Base-by-base conservation (phyloP, 2,888 invertebrate species). In the Thelaira solivaga region DNA sequence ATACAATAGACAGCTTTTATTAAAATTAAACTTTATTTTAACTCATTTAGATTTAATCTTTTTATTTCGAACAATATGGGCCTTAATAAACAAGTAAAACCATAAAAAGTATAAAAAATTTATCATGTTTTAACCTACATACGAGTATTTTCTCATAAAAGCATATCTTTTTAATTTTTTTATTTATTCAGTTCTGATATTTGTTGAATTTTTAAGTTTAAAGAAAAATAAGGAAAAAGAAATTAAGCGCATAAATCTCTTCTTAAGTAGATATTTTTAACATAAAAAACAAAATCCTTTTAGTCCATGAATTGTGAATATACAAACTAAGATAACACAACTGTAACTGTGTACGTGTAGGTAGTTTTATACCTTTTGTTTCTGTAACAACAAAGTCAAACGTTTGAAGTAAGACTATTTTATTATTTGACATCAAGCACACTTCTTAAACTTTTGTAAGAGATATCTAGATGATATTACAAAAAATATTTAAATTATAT, bases 171-270 rank as follows among this genome's bases (percentile, higher is more conserved):
- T n/a, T n/a, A n/a, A n/a, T 43, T 34, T 53, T 61, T 34, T 73
- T 65, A 64, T 31, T 64, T 55, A 36, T 41, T 18, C 36, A 24
- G 43, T 43, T 53, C 55, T 47, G 24, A 49, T 69, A 6, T 68
- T 49, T 22, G 34, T 53, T 10, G 13, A 20, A 11, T 55, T 16
- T 49, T 49, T n/a, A 22, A 2, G 2, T 18, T 6, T 10, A 31
- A 49, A 29, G 22, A 47, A 26, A 26, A 29, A 45, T 45, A 62
- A 18, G 18, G 20, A 10, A 20, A 34, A 31, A 24, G 34, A 34
- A 69, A 71, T 51, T n/a, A n/a, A n/a, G n/a, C 59, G 62, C 72
- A 77, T 77, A 77, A 77, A 73, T 77, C 77, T 68, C 73, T 64
- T 53, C 64, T 68, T 68, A 73, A 77, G 68, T 73, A 45, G 68